phyloP scores from a whole-genome alignment of 2,797 vertebrate species.

The Dipus sagitta region DNA sequence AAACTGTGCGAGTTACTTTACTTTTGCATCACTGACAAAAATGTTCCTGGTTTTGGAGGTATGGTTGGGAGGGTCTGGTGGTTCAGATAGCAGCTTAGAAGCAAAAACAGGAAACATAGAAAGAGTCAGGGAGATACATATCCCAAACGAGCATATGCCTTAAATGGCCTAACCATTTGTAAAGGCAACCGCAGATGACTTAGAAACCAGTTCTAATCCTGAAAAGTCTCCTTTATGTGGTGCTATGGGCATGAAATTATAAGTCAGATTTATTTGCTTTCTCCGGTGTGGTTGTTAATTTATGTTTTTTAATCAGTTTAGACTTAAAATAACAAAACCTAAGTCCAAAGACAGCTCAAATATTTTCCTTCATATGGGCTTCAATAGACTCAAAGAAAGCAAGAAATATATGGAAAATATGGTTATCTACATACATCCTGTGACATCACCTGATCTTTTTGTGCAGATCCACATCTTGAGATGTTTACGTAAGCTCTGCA shows the following conservation, averaged over 20 bases:
- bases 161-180: not conserved
- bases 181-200: not conserved
- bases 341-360: not conserved
- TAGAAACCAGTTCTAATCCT: not conserved
- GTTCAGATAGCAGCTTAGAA: too few species aligned
- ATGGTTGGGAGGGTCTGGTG: too few species aligned
- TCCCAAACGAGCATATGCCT: too few species aligned
- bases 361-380: not conserved
- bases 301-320: not conserved
- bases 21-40: too few species aligned
- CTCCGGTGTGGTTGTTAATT: not conserved
- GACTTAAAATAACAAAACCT: not conserved
- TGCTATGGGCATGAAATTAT: not conserved
- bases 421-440: not conserved
- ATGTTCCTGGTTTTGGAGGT: too few species aligned
- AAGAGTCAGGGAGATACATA: too few species aligned
- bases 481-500: not conserved
- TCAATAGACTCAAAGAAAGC: constrained; percentile 8
- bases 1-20: too few species aligned
- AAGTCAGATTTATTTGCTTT: not conserved
- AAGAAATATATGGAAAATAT: not conserved
- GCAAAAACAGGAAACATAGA: too few species aligned
- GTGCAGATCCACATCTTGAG: not conserved
- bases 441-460: not conserved
- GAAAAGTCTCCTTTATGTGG: not conserved